Evolutionary conservation across 1,140 invertebrate genomes (phyloP), one percentile per base, ranked within the genome.

Genomic region (Aphelenchoides avenae): DNA sequence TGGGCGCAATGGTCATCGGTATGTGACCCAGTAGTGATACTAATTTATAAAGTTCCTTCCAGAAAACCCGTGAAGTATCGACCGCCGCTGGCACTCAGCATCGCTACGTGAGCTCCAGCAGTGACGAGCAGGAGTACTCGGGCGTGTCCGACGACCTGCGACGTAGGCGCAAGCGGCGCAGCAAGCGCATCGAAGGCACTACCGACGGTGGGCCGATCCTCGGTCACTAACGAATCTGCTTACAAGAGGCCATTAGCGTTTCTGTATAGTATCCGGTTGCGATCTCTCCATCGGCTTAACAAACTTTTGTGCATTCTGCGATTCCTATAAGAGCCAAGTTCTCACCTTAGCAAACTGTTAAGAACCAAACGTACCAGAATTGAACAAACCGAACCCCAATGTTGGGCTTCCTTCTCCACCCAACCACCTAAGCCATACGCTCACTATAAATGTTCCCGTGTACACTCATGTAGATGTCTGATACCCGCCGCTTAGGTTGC

Each of bases 1-100:
- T 89, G 86, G 82, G 70, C 73, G 11, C 54, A 66, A 43, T 48
- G 65, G 29, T 68, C 70, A 24, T 67, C 52, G 13, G 60, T 63
- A 43, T 50, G 43, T 67, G 44, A 30, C 26, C 29, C 11, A 29
- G 20, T 29, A 3, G 37, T 36, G 33, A 37, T 3, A n/a, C 30
- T n/a, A 26, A 30, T 40, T 59, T 43, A 53, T 59, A 11, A 18
- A 11, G 63, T 42, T 41, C 69, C 53, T 20, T 57, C 4, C 64
- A 58, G 3, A 59, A 66, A 41, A 48, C 52, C n/a, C n/a, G n/a
- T n/a, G n/a, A n/a, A 44, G 47, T 71, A 3, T 24, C 18, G 0
- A 47, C 57, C 4, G 50, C 44, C 3, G 68, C 62, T 20, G 43
- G 63, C 33, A 58, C 26, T 13, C 51, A 59, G 6, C 30, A 59